phyloP scores from a whole-genome alignment of 2,888 invertebrate species.

The Trichopria drosophilae region DNA sequence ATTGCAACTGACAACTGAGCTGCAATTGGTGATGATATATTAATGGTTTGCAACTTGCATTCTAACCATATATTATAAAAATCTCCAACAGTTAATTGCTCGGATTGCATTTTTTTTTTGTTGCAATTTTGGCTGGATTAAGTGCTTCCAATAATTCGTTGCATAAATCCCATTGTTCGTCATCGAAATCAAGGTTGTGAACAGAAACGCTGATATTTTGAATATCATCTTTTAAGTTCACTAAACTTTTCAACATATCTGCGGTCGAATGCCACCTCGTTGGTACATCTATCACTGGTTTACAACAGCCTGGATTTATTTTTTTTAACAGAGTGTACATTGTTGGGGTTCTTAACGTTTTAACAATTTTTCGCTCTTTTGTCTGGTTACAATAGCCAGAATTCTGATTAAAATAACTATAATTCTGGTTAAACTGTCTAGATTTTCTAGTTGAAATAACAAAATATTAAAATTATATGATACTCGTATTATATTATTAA shows the following conservation, averaged over 20 bases:
- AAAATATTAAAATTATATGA: background rate
- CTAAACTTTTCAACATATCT: conserved; percentile 1
- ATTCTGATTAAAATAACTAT: too few relatives aligned
- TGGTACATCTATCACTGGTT: conserved; percentile 1
- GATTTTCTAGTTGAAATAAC: too few relatives aligned
- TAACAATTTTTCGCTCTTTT: background rate
- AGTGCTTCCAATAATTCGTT: background rate
- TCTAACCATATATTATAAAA: background rate
- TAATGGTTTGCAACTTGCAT: background rate
- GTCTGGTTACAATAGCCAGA: too few relatives aligned
- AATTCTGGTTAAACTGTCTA: too few relatives aligned
- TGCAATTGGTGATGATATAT: background rate
- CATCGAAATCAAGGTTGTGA: background rate
- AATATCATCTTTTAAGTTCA: conserved; percentile 5
- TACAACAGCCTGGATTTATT: background rate
- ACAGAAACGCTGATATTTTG: conserved; percentile 1
- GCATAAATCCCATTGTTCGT: background rate
- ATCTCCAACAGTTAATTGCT: conserved; percentile 4
- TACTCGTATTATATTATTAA: background rate
- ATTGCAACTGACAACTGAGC: too few relatives aligned
- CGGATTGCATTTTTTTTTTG: conserved; percentile 2
- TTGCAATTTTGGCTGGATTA: conserved; percentile 2
- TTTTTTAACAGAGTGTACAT: background rate
- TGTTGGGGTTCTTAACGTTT: conserved; percentile 1
- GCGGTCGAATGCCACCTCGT: conserved; percentile 5